phyloP scores from a whole-genome alignment of 2,797 vertebrate genomes.

The Aulostomus chinensis region DNA sequence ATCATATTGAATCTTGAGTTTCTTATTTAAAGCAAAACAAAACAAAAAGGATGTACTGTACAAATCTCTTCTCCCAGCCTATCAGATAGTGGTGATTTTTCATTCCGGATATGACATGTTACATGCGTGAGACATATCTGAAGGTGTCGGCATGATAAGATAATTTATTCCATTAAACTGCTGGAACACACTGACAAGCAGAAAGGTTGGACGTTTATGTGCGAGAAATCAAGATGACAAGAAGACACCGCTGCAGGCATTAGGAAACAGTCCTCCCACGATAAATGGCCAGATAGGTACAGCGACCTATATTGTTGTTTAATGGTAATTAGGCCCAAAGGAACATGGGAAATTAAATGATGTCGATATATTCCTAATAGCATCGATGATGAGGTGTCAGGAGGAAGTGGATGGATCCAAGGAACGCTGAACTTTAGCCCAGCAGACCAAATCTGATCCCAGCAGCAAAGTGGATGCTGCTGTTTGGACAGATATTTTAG shows the following conservation, averaged over 20 bases:
- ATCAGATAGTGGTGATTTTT: constrained; percentile 44
- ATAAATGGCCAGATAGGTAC: background rate
- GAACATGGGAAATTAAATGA: too few relatives aligned
- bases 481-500: too few relatives aligned
- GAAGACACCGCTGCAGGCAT: constrained; percentile 40
- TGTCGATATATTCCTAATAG: too few relatives aligned
- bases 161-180: constrained; percentile 68
- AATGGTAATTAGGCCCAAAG: too few relatives aligned
- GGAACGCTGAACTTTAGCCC: too few relatives aligned
- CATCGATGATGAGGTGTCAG: too few relatives aligned
- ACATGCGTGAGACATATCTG: constrained; percentile 41
- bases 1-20: too few relatives aligned
- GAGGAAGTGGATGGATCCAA: too few relatives aligned
- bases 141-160: constrained; percentile 40
- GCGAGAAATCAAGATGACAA: constrained; percentile 50
- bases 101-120: constrained; percentile 31
- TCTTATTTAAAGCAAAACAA: too few relatives aligned
- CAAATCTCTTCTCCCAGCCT: constrained; percentile 18
- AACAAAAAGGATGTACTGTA: too few relatives aligned
- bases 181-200: constrained; percentile 44
- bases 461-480: too few relatives aligned
- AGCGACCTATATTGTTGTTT: background rate
- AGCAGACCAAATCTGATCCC: too few relatives aligned
- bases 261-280: constrained; percentile 27
- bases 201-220: constrained; percentile 45